Base-by-base conservation (phyloP, 2,888 invertebrate species). In the Spisula solida region DNA sequence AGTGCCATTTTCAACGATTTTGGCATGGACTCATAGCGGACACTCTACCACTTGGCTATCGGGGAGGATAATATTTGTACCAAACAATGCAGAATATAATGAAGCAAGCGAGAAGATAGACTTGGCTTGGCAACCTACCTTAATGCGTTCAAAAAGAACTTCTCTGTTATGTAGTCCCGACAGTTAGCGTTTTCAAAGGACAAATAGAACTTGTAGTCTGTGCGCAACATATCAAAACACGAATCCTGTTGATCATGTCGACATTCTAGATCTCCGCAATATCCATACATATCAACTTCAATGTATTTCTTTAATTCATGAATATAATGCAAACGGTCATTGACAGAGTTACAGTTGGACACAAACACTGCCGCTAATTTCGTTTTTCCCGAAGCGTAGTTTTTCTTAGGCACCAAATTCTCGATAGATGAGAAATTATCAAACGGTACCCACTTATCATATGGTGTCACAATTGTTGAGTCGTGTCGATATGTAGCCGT, bases 181-280 rank as follows among this genome's bases (percentile, higher is more conserved):
- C 99, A 99, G 96, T 99, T 99, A 51, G 99, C 99, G 97, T 99
- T 99, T 97, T 99, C 99, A 96, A 99, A 99, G 0, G 99, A 98
- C 94, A 99, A 97, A 96, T 99, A 99, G 97, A 99, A 99, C 97
- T 99, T 99, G 97, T 99, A 99, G 91, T 99, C 98, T 89, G 97
- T 98, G 96, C 98, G 98, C 84, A 99, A 97, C 97, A 98, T 98
- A 88, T 98, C 98, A 95, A 99, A 98, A 96, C 99, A 99, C 95
- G 98, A 98, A 94, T 98, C 98, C 29, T 97, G 97, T 80, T 96
- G 93, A 82, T 98, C 98, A 82, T 98, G 97, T 0, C 98, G 92
- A 86, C 96, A 96, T 0, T 80, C 66, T 10, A 87, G 81, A 20
- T 93, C 89, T 0, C 96, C 96, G 88, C 96, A 96, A 14, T 82